Evolutionary conservation across 2,888 invertebrate genomes (phyloP).

Genomic region (Eupithecia vulgata): DNA sequence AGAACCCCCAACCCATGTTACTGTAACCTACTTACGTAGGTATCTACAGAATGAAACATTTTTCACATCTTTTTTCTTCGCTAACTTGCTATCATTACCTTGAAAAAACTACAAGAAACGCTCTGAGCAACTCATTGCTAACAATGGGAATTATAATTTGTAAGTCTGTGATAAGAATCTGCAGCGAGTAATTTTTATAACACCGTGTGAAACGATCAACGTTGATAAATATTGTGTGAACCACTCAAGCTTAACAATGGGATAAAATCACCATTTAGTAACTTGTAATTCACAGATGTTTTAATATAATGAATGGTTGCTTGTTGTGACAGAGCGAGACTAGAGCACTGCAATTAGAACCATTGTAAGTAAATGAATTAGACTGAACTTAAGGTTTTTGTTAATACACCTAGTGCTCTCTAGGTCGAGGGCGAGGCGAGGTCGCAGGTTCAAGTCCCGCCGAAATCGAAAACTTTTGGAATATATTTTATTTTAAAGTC

Average conservation of each 20-base stretch:
- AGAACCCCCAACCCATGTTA: no score
- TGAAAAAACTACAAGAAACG: background rate
- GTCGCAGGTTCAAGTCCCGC: no score
- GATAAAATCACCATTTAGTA: slow-evolving; percentile 1
- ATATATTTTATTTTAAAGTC: no score
- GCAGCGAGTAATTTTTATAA: slow-evolving; percentile 16
- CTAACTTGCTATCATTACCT: background rate
- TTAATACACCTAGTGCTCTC: no score
- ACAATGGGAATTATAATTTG: slow-evolving; percentile 5
- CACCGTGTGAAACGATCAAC: slow-evolving; percentile 39
- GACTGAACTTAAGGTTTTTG: no score
- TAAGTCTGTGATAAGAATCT: slow-evolving; percentile 2
- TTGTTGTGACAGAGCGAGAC: background rate
- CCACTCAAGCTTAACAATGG: slow-evolving; percentile 18
- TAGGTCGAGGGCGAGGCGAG: no score
- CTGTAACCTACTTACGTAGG: no score
- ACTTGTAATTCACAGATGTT: background rate
- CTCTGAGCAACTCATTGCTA: background rate
- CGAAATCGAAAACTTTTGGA: no score
- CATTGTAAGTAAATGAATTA: background rate
- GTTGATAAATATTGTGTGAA: slow-evolving; percentile 24
- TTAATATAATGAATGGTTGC: background rate
- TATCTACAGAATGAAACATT: no score
- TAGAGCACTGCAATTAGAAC: background rate
- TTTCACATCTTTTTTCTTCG: no score